Conservation (phyloP, 2,888 invertebrate genomes). For the Pimpla rufipes region DNA sequence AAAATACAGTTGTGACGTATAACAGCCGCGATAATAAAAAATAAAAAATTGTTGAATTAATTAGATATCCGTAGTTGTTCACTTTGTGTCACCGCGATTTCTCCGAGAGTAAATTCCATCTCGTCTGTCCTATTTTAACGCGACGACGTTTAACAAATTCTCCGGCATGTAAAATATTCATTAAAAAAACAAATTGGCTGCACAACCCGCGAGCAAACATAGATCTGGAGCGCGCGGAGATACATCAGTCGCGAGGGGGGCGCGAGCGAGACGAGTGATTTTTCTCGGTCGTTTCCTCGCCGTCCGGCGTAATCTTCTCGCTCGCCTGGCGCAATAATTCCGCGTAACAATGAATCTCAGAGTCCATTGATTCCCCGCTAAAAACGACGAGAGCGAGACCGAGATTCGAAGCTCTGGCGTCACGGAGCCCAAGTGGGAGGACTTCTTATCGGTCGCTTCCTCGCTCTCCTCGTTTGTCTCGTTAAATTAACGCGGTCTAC, state of each 20-base stretch:
- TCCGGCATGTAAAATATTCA: not conserved
- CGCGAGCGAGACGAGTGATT: not conserved
- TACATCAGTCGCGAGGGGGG: not conserved
- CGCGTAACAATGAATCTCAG: conserved; percentile 72
- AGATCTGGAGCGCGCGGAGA: conserved; percentile 10
- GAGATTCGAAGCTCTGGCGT: conserved; percentile 18
- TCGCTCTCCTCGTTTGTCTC: conserved; percentile 65
- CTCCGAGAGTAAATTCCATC: too few species aligned
- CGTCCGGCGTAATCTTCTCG: conserved; percentile 57
- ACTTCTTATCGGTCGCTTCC: conserved; percentile 61
- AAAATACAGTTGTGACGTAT: too few species aligned
- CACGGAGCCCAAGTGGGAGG: conserved; percentile 2
- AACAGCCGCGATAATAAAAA: too few species aligned
- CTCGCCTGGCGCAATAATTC: conserved; percentile 31
- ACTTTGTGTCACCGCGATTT: too few species aligned
- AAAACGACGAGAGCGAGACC: conserved; percentile 37
- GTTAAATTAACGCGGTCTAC: conserved; percentile 32
- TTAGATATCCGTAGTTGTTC: too few species aligned
- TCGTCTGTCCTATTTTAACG: too few species aligned
- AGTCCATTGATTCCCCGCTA: conserved; percentile 75
- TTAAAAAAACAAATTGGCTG: not conserved
- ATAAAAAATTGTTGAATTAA: too few species aligned
- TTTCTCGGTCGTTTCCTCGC: conserved; percentile 49
- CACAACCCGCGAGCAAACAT: not conserved
- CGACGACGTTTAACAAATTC: not conserved